Evolutionary conservation across 2,888 invertebrate species (phyloP), one percentile per base, ranked within the genome.

Genomic region (Encarsia formosa): DNA sequence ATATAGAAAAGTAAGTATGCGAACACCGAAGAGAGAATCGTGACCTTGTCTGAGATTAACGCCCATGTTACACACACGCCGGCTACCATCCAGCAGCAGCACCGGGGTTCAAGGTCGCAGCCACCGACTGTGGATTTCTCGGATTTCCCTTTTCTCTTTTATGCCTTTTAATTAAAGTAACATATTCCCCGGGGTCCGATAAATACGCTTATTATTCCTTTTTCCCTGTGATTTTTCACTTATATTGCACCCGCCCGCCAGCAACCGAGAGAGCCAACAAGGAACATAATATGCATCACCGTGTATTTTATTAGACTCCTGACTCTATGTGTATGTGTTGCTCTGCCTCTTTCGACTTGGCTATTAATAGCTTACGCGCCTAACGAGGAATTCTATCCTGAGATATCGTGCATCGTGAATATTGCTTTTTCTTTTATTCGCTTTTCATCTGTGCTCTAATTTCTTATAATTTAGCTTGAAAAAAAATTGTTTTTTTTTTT

Each of bases 21-120:
- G n/a, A n/a, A n/a, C n/a, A n/a, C n/a, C n/a, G n/a, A n/a, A n/a
- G n/a, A 34, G 41, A 16, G 41, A 34, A 40, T 39, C 35, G 47
- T 38, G 62, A 64, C 68, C 68, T 67, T 67, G 65, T 62, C 58
- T 59, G 63, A 64, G 66, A 68, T 68, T 67, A 68, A 68, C 65
- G 64, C 61, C 63, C 61, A 62, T 64, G 61, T 64, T 63, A 61
- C 63, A 63, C 43, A 59, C 56, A 60, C 56, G 57, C 59, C 59
- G 63, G 38, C 57, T 62, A 54, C 56, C 59, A 59, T 59, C 60
- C 26, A 5, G 26, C 26, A 11, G 6, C 26, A 5, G 26, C 26
- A 5, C 11, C 24, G 60, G 63, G 63, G 67, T 68, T 68, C 67
- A 68, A 67, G 67, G 67, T 62, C 64, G 59, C 45, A 22, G 26